Base-by-base conservation (phyloP, 2,797 vertebrate species). In the Labeo calbasu region DNA sequence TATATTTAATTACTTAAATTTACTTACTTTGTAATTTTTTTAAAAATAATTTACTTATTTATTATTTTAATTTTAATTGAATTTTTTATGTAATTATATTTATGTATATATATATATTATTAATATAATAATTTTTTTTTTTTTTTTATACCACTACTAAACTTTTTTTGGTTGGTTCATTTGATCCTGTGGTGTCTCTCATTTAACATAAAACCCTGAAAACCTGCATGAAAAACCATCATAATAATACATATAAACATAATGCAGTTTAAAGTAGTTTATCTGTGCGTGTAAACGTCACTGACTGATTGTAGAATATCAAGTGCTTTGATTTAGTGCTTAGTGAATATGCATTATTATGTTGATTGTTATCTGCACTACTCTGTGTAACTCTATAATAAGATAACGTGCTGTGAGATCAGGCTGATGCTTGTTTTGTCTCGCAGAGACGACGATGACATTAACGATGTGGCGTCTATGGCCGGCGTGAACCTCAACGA, bases 401-500 rank as follows among this genome's bases (percentile, higher is more conserved):
- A 48, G 25, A 55, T 23, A 50, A 43, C 5, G 1, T 19, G 6
- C n/a, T 32, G 23, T n/a, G 15, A 25, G 19, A 14, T 55, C 19
- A 63, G 32, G 19, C 50, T 55, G 53, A 50, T 50, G 19, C 17
- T 48, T 46, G 9, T 75, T n/a, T 28, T 86, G 57, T 82, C 12
- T 79, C 89, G 0, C 89, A 97, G 96, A 92, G 96, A 97, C 19
- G 96, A 97, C 0, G 96, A 97, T 21, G 96, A 97, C 93, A 96
- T 97, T 90, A 97, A 96, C n/a, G 96, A 97, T 21, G 96, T 97
- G 87, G 94, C 96, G 23, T 96, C 96, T 85, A 96, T 97, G 96
- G 96, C 96, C 25, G 96, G 96, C 0, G 95, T 97, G 79, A 97
- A 97, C 89, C 93, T 97, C 83, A 96, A 92, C n/a, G 96, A 97